phyloP scores from a whole-genome alignment of 2,888 invertebrate genomes.

The Dynastes maya region DNA sequence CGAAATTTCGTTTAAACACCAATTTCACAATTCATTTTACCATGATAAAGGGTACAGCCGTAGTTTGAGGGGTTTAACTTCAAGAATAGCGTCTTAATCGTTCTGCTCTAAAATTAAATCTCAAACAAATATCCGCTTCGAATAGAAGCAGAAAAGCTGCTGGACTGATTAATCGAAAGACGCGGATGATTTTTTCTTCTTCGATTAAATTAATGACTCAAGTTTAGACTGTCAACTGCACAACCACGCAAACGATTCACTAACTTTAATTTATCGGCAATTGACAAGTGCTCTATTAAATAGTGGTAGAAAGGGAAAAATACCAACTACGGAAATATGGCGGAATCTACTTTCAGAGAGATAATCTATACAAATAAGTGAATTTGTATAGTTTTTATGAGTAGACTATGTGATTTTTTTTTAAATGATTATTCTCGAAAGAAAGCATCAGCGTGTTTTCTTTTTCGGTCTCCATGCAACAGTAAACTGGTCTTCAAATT shows the following conservation, averaged over 20 bases:
- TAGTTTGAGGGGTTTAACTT: not conserved
- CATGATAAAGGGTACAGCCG: not conserved
- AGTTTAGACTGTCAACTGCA: conserved; percentile 32
- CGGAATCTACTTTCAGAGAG: no score
- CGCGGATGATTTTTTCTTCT: conserved; percentile 7
- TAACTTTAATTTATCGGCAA: not conserved
- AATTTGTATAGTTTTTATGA: no score
- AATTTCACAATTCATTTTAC: not conserved
- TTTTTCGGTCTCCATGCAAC: no score
- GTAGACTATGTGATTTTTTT: no score
- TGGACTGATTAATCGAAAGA: conserved; percentile 20
- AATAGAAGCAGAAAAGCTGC: not conserved
- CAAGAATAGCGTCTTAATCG: not conserved
- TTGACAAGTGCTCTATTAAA: no score
- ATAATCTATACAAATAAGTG: no score
- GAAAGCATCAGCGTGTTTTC: no score
- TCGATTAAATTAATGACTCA: conserved; percentile 25
- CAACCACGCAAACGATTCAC: not conserved
- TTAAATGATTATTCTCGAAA: no score
- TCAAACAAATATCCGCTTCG: conserved; percentile 36
- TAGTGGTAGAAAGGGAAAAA: no score
- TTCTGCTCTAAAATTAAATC: conserved; percentile 30
- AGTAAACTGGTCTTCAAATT: no score
- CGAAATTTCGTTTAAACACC: not conserved
- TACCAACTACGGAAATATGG: no score